Percentiles rank a stretch among this genome's conserved stretches.
Evolutionary conservation across 2,888 invertebrate genomes (phyloP).

Genomic region (Acronicta alni): DNA sequence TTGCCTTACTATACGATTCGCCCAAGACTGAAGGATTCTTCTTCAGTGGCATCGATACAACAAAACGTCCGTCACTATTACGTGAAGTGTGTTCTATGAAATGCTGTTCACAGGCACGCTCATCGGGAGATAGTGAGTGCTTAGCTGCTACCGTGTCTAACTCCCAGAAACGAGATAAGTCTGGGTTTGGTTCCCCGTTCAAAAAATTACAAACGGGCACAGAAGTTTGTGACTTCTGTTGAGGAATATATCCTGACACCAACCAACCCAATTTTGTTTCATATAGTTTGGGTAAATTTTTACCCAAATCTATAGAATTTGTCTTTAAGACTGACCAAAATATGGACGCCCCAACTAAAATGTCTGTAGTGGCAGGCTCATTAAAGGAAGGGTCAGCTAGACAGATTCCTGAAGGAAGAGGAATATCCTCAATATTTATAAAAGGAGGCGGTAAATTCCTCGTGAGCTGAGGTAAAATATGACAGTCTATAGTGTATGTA

Average conservation of each 20-base stretch:
- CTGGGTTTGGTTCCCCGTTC: not conserved
- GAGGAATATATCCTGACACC: conserved; percentile 12
- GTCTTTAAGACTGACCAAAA: not conserved
- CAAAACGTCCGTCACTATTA: not conserved
- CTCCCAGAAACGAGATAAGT: not conserved
- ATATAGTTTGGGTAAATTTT: conserved; percentile 10
- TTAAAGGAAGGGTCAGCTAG: conserved; percentile 2
- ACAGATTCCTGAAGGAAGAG: not conserved
- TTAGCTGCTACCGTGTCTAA: not conserved
- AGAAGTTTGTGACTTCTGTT: not conserved
- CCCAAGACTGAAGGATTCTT: not conserved
- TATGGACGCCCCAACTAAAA: not conserved
- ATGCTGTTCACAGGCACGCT: not conserved
- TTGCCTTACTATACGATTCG: not conserved
- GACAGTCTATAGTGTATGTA: not conserved
- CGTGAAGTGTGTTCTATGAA: not conserved
- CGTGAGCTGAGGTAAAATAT: not conserved
- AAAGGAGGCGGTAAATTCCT: not conserved
- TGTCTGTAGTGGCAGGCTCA: not conserved
- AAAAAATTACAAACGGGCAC: not conserved
- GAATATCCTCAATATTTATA: not conserved
- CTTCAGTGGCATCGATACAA: conserved; percentile 4
- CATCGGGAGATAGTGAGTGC: not conserved
- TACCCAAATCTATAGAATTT: conserved; percentile 2
- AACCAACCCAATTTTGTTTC: conserved; percentile 14